A percentile compares a stretch with the other conserved stretches of the same genome.
Conservation (phyloP, 2,797 vertebrate species). For the Pseudochirops cupreus region DNA sequence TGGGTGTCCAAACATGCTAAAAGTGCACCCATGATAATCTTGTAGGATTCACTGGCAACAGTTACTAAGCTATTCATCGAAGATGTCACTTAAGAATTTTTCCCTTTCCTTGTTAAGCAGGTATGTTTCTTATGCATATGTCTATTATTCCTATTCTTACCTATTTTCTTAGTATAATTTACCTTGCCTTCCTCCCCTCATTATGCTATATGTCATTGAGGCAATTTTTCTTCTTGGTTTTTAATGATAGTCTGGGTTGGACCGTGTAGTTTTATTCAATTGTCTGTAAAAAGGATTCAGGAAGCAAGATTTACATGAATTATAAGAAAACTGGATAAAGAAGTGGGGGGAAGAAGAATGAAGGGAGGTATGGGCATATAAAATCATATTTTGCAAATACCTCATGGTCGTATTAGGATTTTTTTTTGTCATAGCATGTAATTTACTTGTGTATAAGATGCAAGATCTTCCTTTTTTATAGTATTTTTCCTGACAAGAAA, state of each 20-base stretch:
- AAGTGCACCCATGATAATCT: accelerated
- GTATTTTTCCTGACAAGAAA: no score
- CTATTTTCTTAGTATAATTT: neutral
- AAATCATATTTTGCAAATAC: constrained; percentile 12
- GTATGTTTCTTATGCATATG: neutral
- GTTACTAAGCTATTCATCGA: neutral
- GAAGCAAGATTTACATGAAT: constrained; percentile 53
- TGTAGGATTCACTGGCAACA: constrained; percentile 34
- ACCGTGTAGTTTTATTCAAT: neutral
- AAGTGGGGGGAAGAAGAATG: neutral
- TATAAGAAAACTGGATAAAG: constrained; percentile 21
- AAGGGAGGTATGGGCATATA: neutral
- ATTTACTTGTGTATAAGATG: constrained; percentile 51
- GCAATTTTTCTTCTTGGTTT: neutral
- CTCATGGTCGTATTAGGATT: constrained; percentile 33
- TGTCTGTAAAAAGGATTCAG: constrained; percentile 15
- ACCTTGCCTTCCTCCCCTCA: constrained; percentile 29
- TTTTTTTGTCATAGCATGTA: constrained; percentile 38
- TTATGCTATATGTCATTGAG: neutral
- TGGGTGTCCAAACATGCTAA: neutral
- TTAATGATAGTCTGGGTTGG: neutral
- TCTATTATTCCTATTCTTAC: neutral
- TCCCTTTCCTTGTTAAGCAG: neutral
- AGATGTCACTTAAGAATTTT: neutral
- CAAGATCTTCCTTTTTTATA: constrained; percentile 31